Conservation (phyloP, 2,888 invertebrate genomes). For the Celastrina argiolus region DNA sequence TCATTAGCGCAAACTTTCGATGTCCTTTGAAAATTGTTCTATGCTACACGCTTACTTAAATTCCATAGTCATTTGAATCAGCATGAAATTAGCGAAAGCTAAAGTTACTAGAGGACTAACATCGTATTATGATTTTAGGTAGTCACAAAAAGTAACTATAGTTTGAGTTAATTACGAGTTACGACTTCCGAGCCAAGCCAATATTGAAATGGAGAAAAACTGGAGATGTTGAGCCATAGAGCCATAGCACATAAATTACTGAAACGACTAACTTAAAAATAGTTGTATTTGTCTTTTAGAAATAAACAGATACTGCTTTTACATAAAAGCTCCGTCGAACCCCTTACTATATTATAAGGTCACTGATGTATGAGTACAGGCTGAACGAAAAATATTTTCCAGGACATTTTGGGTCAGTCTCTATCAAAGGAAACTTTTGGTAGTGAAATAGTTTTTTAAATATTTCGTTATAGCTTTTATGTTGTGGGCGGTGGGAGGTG, state of each 20-base stretch:
- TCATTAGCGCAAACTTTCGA: too few relatives aligned
- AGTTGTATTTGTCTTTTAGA: neutral
- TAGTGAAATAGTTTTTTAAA: conserved; percentile 72
- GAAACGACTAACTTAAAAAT: neutral
- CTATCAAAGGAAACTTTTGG: conserved; percentile 65
- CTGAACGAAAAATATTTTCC: conserved; percentile 45
- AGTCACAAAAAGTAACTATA: neutral
- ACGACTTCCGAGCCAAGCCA: neutral
- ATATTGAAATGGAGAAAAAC: neutral
- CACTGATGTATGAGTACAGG: conserved; percentile 14
- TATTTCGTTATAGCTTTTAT: conserved; percentile 57
- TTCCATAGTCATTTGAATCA: too few relatives aligned
- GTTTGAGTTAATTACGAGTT: neutral
- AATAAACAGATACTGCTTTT: neutral
- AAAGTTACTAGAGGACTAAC: too few relatives aligned
- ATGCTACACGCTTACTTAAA: too few relatives aligned
- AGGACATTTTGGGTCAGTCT: conserved; percentile 54
- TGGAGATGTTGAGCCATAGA: too few relatives aligned
- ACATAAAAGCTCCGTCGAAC: neutral
- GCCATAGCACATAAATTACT: neutral
- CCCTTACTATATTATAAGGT: neutral
- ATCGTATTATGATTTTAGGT: too few relatives aligned
- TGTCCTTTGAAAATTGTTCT: too few relatives aligned
- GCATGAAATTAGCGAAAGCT: too few relatives aligned
- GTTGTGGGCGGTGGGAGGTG: conserved; percentile 57